These are phyloP conservation scores for Sebastes minor DNA, from an alignment of 2,797 vertebrate species.

Conservation along the genomic window DNA sequence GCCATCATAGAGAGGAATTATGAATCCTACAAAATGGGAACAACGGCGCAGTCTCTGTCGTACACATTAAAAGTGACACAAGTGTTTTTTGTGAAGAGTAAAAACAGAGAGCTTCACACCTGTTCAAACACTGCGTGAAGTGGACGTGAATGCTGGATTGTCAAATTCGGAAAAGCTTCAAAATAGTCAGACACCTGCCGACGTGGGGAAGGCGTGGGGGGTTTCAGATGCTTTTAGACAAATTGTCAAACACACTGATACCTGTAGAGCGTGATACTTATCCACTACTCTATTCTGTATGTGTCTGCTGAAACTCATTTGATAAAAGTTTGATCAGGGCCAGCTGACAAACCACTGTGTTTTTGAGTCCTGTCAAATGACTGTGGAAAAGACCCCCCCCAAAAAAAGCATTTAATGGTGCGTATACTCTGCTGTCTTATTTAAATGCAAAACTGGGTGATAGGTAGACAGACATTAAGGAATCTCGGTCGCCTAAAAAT, in stretches of 20 bases:
- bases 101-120: not conserved
- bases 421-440: not conserved
- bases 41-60: not conserved
- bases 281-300: not conserved
- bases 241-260: not conserved
- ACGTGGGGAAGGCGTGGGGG: too few relatives aligned
- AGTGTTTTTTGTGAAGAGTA: not conserved
- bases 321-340: constrained; percentile 7
- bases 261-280: not conserved
- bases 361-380: constrained; percentile 8
- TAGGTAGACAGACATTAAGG: not conserved
- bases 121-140: not conserved
- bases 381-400: not conserved
- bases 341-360: not conserved
- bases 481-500: not conserved
- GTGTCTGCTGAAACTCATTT: not conserved
- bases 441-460: not conserved
- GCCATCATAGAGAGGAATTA: not conserved
- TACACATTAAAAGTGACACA: not conserved
- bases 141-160: not conserved
- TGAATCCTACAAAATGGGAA: not conserved
- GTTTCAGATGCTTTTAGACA: not conserved
- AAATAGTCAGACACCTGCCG: not conserved
- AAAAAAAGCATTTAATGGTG: not conserved
- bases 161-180: not conserved